Evolutionary conservation across 2,888 invertebrate species (phyloP).

Genomic region (Erebia epiphron): DNA sequence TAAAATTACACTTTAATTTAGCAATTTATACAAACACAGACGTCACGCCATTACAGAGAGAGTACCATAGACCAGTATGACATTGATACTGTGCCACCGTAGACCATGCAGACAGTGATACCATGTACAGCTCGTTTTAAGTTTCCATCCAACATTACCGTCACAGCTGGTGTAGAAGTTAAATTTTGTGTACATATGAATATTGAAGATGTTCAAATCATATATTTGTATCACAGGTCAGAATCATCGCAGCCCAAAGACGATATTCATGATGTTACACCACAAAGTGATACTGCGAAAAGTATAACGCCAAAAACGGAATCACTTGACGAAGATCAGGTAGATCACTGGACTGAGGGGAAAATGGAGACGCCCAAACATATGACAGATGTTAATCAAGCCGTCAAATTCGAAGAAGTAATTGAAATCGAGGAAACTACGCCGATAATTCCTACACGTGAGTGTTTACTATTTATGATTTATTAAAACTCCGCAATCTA

Average conservation of each 20-base stretch:
- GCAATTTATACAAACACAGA: too few relatives aligned
- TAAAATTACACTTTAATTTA: too few relatives aligned
- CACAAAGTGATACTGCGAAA: constrained; percentile 46
- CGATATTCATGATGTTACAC: constrained; percentile 52
- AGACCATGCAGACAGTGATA: too few relatives aligned
- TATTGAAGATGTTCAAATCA: not conserved
- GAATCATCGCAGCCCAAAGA: constrained; percentile 64
- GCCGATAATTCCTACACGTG: constrained; percentile 31
- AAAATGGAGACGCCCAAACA: constrained; percentile 39
- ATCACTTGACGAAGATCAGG: constrained; percentile 42
- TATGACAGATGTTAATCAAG: constrained; percentile 44
- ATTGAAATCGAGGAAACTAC: constrained; percentile 39
- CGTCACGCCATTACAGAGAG: too few relatives aligned
- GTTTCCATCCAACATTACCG: too few relatives aligned
- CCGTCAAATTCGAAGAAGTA: constrained; percentile 46
- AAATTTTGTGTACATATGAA: not conserved
- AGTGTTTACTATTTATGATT: constrained; percentile 1
- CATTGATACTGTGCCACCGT: too few relatives aligned
- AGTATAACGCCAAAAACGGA: constrained; percentile 44
- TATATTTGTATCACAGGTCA: constrained; percentile 44
- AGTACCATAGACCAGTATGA: too few relatives aligned
- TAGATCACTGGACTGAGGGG: constrained; percentile 39
- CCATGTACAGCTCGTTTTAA: too few relatives aligned
- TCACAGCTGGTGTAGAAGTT: too few relatives aligned
- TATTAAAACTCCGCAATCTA: too few relatives aligned